Percentiles rank a stretch among this genome's conserved stretches.
Evolutionary conservation across 1,140 invertebrate species (phyloP).

Genomic region (Mesaphorura yosii): DNA sequence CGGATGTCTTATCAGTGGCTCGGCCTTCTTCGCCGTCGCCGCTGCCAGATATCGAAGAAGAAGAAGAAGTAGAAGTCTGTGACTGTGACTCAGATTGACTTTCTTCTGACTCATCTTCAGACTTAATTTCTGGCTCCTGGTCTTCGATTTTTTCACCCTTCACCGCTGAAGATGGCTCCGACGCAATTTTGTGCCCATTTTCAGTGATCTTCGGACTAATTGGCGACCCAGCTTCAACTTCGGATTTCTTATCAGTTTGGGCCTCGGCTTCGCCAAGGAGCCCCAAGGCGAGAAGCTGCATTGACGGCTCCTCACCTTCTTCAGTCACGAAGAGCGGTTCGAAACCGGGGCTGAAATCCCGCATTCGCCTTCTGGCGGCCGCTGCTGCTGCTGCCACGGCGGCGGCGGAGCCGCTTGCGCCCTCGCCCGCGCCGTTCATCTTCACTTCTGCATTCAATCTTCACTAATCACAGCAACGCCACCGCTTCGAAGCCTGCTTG

Average conservation of each 20-base stretch:
- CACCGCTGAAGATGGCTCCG: too few species aligned
- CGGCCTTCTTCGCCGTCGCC: not conserved
- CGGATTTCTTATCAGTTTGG: not conserved
- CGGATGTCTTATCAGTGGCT: conserved; percentile 1
- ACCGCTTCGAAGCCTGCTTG: too few species aligned
- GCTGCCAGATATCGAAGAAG: not conserved
- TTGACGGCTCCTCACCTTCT: conserved; percentile 4
- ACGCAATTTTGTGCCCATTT: not conserved
- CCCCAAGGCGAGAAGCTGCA: not conserved
- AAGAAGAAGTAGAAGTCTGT: not conserved
- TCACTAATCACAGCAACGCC: too few species aligned
- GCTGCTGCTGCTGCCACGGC: too few species aligned
- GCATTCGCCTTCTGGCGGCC: not conserved
- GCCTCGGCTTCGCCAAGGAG: not conserved
- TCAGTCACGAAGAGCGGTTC: conserved; percentile 23
- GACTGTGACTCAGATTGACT: not conserved
- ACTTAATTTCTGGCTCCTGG: conserved; percentile 1
- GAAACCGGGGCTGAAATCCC: conserved; percentile 9
- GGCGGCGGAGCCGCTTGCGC: too few species aligned
- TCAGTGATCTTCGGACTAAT: too few species aligned
- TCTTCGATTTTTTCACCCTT: conserved; percentile 4
- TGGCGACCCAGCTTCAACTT: not conserved
- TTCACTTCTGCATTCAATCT: not conserved
- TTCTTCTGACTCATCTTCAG: not conserved
- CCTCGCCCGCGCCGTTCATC: too few species aligned